Conservation (phyloP, 2,888 invertebrate species). For the Allophyes oxyacanthae region DNA sequence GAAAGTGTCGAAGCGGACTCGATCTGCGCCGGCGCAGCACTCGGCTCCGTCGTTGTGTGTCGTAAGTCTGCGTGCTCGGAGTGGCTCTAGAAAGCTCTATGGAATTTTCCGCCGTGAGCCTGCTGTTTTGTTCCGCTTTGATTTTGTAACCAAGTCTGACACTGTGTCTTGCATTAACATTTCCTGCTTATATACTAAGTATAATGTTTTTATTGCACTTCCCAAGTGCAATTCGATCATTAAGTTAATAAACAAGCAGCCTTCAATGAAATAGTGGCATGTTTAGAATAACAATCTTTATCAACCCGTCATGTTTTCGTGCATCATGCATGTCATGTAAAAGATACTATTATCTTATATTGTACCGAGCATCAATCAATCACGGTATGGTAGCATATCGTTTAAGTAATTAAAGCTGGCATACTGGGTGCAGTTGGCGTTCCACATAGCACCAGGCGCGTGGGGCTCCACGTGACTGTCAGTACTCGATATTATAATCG, state of each 20-base stretch:
- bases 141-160: conserved; percentile 54
- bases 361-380: conserved; percentile 53
- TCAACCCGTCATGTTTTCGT: conserved; percentile 27
- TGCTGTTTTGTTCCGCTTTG: conserved; percentile 60
- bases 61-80: conserved; percentile 71
- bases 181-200: conserved; percentile 41
- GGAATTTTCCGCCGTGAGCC: conserved; percentile 73
- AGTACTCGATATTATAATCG: conserved; percentile 32
- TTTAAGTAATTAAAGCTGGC: conserved; percentile 65
- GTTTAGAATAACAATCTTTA: conserved; percentile 50
- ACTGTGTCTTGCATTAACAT: conserved; percentile 33
- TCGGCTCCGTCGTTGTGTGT: conserved; percentile 62
- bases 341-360: conserved; percentile 38
- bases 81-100: conserved; percentile 79
- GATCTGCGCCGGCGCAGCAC: conserved; percentile 52
- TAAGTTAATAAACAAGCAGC: conserved; percentile 30
- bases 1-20: conserved; percentile 76
- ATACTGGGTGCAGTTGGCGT: conserved; percentile 62
- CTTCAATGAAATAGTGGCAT: conserved; percentile 43
- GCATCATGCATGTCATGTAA: conserved; percentile 19
- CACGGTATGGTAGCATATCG: conserved; percentile 46
- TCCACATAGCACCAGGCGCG: conserved; percentile 54
- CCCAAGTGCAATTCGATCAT: conserved; percentile 37
- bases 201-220: conserved; percentile 40
- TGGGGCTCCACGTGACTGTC: conserved; percentile 64